Evolutionary conservation across 2,888 invertebrate species (phyloP), one percentile per base, ranked within the genome.

Genomic region (Agrotis puta): DNA sequence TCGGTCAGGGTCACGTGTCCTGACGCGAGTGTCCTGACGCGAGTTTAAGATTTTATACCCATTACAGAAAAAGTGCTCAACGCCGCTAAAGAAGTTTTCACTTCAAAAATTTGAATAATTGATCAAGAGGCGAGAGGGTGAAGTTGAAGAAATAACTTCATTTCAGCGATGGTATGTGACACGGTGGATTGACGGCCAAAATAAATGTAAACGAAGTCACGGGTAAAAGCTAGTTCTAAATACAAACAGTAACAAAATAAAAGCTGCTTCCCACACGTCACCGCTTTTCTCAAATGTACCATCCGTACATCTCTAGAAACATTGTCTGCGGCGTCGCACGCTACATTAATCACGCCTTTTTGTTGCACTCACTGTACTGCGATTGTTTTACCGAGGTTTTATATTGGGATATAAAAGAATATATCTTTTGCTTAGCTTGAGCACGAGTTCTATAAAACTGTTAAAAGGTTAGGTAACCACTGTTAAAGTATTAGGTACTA

Each of bases 291-390:
- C 50, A 67, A 57, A 47, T 20, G 16, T 48, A 59, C 59, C 39
- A 64, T 58, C 18, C 39, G 64, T 73, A 51, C 74, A 68, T 72
- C 64, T 70, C 18, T 27, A 62, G 58, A 59, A 64, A 67, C 65
- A 74, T 64, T 66, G 71, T 74, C 77, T 79, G 62, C 22, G 24
- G 48, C 27, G 59, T 56, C 33, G 53, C 64, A 62, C 58, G 81
- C 39, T 65, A 81, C 76, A 82, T 82, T 67, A 81, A 82, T 79
- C 79, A 82, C 64, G 54, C 24, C 59, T 72, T 79, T 82, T 68
- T 64, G 20, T 54, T 65, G 71, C 71, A 63, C 47, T 56, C 58
- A 61, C 66, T 54, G 20, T 66, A 53, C 58, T 66, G 39, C 64
- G 20, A 66, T 78, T 78, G 69, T 73, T 65, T 65, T 50, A 64